phyloP scores from a whole-genome alignment of 2,113 vertebrate species.

The Muntiacus reevesi region DNA sequence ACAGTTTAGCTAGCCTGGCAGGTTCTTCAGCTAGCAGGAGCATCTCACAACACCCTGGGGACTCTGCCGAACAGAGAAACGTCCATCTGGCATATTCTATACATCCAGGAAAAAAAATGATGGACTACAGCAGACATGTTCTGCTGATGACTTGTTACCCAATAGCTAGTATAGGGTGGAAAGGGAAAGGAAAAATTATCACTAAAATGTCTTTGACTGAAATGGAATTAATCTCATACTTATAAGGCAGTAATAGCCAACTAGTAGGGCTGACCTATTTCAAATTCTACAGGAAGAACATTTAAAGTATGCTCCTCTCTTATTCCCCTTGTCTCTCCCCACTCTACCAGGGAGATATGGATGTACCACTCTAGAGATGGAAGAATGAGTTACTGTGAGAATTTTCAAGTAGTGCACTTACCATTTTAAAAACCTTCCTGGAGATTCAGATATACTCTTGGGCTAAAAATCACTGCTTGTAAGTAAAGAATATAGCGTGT shows the following conservation, averaged over 20 bases:
- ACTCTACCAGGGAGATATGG: not conserved
- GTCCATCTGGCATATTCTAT: constrained; percentile 32
- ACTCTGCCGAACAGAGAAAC: not conserved
- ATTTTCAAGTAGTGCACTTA: not conserved
- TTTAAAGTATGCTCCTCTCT: not conserved
- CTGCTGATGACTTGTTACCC: not conserved
- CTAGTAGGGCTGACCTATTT: not conserved
- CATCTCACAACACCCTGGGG: not conserved
- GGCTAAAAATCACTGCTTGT: not conserved
- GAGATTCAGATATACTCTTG: not conserved
- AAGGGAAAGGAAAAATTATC: not conserved
- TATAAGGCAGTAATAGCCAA: not conserved
- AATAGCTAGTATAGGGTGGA: not conserved
- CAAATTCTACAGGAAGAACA: not conserved
- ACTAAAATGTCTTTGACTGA: not conserved
- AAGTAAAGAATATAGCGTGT: not conserved
- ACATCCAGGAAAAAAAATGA: constrained; percentile 13
- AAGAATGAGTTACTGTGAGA: not conserved
- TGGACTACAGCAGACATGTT: not conserved
- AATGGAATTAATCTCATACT: not conserved
- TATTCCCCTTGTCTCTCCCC: not conserved
- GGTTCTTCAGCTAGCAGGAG: not conserved
- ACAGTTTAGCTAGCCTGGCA: not conserved
- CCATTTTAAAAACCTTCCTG: not conserved
- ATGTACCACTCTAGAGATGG: not conserved